A percentile compares a stretch with the other conserved stretches of the same genome.
Conservation (phyloP, 1,140 invertebrate genomes). For the Lysiphlebus fabarum region DNA sequence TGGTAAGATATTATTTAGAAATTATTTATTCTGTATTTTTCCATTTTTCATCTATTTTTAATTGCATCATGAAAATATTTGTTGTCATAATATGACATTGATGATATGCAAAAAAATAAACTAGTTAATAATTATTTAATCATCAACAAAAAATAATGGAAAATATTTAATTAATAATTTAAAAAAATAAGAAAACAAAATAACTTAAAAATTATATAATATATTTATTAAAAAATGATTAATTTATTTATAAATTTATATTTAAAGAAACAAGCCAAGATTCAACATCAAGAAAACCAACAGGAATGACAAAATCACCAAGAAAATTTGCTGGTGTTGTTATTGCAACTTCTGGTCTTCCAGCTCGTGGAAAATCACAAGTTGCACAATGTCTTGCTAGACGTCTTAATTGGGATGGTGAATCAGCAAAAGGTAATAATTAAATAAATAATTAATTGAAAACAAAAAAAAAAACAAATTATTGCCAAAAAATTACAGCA, state of each 20-base stretch:
- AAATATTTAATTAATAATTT: too few relatives aligned
- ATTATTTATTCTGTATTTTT: too few relatives aligned
- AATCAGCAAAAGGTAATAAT: conserved; percentile 75
- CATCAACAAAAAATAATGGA: too few relatives aligned
- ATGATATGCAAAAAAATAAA: too few relatives aligned
- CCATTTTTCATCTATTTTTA: too few relatives aligned
- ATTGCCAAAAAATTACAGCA: background rate
- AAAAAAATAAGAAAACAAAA: too few relatives aligned
- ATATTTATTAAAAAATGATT: too few relatives aligned
- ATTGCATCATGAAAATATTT: too few relatives aligned
- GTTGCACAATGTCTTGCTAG: conserved; percentile 83
- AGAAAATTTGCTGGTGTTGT: conserved; percentile 72
- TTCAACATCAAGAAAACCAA: conserved; percentile 30
- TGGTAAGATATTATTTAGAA: too few relatives aligned
- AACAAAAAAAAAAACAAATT: background rate
- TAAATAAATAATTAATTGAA: conserved; percentile 8
- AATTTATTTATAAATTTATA: background rate
- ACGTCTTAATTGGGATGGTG: conserved; percentile 87
- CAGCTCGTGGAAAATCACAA: conserved; percentile 88
- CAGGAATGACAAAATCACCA: conserved; percentile 46
- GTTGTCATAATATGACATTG: too few relatives aligned
- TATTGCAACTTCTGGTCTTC: conserved; percentile 87
- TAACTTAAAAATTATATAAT: too few relatives aligned
- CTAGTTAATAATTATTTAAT: too few relatives aligned
- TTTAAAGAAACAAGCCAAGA: conserved; percentile 31